Conservation (phyloP, 2,797 vertebrate species). For the Euphonia xanthogaster region DNA sequence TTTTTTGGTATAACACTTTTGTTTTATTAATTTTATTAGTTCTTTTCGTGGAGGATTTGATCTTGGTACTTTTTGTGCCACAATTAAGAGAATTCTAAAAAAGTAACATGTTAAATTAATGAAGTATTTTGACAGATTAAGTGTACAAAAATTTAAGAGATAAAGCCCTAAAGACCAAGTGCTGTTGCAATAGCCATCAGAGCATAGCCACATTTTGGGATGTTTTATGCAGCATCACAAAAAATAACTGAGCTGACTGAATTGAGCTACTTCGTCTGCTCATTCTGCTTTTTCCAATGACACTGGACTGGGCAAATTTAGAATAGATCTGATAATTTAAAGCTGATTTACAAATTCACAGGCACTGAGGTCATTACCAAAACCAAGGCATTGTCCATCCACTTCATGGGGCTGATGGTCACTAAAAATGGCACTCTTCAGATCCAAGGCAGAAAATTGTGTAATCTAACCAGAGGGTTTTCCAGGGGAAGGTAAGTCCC, state of each 20-base stretch:
- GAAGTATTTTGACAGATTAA: background rate
- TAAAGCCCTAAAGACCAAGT: background rate
- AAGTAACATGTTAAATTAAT: background rate
- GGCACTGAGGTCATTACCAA: background rate
- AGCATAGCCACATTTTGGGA: background rate
- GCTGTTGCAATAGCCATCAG: background rate
- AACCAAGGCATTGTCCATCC: background rate
- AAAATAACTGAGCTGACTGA: background rate
- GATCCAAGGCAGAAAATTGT: background rate
- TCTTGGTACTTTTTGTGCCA: background rate
- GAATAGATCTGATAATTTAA: background rate
- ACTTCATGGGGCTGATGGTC: background rate
- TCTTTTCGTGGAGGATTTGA: background rate
- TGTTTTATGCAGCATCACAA: background rate
- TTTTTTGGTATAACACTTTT: background rate
- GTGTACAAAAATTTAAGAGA: background rate
- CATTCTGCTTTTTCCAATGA: background rate
- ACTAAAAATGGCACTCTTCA: background rate
- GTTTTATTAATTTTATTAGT: no score
- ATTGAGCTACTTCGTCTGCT: background rate
- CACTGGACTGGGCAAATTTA: background rate
- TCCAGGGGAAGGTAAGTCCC: background rate
- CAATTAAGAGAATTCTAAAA: background rate
- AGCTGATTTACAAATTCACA: background rate
- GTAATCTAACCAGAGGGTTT: background rate